A percentile compares a stretch with the other conserved stretches of the same genome.
Evolutionary conservation across 1,140 invertebrate genomes (phyloP).

Genomic region (Andrena cerasifolii): DNA sequence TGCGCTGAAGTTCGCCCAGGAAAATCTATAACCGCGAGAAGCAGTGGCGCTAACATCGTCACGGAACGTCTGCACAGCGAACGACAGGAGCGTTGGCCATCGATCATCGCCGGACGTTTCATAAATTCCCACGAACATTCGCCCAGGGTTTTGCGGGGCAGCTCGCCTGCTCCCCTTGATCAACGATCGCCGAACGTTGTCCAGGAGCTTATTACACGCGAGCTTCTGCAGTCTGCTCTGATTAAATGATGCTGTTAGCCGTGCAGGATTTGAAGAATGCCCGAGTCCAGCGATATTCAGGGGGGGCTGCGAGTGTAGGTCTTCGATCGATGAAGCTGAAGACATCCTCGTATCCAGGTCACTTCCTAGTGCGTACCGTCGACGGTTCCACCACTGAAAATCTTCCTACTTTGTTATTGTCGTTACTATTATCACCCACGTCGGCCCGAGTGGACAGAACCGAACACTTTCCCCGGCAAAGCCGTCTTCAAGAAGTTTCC

Average conservation of each 20-base stretch:
- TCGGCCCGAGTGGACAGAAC: too few species aligned
- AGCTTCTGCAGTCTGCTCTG: neutral
- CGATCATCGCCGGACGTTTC: slow-evolving; percentile 9
- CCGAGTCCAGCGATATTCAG: neutral
- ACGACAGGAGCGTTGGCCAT: neutral
- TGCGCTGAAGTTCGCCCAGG: neutral
- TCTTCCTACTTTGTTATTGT: too few species aligned
- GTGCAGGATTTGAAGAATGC: neutral
- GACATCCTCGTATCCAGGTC: neutral
- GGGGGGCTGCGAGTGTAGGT: neutral
- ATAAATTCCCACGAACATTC: slow-evolving; percentile 2
- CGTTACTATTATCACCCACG: too few species aligned
- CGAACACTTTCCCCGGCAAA: too few species aligned
- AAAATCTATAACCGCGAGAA: neutral
- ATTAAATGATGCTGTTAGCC: slow-evolving; percentile 5
- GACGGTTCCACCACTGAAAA: neutral
- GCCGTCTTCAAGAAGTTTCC: too few species aligned
- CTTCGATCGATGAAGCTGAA: slow-evolving; percentile 4
- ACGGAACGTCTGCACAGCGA: neutral
- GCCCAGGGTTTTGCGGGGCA: neutral
- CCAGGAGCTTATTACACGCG: neutral
- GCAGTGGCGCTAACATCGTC: neutral
- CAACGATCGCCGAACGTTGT: neutral
- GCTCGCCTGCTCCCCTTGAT: neutral
- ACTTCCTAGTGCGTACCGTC: neutral